Conservation (phyloP, 2,797 vertebrate species). For the Anguilla anguilla region DNA sequence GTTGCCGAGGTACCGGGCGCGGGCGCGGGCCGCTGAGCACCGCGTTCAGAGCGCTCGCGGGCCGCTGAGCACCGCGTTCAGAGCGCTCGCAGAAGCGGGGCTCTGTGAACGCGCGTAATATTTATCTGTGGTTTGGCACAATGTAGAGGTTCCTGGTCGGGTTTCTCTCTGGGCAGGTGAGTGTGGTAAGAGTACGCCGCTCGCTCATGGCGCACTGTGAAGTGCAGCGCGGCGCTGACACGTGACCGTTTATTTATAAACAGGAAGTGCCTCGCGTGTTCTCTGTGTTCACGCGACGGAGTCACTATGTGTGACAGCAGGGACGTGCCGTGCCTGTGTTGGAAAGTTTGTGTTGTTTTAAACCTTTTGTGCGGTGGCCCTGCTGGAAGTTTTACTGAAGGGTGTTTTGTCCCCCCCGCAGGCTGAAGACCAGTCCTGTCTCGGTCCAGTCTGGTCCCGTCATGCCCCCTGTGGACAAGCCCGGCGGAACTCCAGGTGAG, state of each 20-base stretch:
- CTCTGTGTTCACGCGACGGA: too few relatives aligned
- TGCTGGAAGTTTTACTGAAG: neutral
- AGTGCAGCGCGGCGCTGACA: neutral
- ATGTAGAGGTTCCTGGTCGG: neutral
- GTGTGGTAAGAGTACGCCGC: neutral
- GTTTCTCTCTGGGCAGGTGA: neutral
- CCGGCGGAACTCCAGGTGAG: constrained; percentile 62
- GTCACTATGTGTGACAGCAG: too few relatives aligned
- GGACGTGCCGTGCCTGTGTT: too few relatives aligned
- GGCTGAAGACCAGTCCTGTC: constrained; percentile 59
- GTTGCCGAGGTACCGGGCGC: neutral
- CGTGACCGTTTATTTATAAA: neutral
- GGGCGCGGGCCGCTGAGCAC: neutral
- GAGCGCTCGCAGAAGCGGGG: neutral
- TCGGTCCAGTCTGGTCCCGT: constrained; percentile 65
- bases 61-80: neutral
- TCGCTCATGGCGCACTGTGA: neutral
- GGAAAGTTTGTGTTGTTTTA: too few relatives aligned
- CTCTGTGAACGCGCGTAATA: neutral
- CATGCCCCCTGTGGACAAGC: constrained; percentile 58
- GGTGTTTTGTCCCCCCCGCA: constrained; percentile 61
- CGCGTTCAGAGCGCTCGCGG: too few relatives aligned
- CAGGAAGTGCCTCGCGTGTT: neutral
- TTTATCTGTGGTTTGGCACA: neutral
- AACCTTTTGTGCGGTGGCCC: too few relatives aligned